Evolutionary conservation across 2,888 invertebrate genomes (phyloP).

Genomic region (Polyommatus iphigenia): DNA sequence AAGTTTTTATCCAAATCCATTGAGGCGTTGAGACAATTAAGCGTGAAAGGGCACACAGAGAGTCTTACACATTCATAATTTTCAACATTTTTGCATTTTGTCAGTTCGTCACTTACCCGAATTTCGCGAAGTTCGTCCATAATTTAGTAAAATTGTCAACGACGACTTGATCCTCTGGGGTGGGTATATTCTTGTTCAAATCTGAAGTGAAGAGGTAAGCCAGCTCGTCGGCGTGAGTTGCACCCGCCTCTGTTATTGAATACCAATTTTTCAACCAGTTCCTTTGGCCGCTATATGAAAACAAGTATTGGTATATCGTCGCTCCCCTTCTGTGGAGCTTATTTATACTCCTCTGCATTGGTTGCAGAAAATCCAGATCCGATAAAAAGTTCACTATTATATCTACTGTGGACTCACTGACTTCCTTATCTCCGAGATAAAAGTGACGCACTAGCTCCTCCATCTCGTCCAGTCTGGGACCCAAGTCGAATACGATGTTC

Average conservation of each 20-base stretch:
- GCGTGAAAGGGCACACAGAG: too few relatives aligned
- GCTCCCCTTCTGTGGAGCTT: conserved; percentile 43
- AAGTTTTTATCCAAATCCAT: too few relatives aligned
- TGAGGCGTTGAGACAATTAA: too few relatives aligned
- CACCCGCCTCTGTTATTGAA: neutral
- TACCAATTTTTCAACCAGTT: conserved; percentile 32
- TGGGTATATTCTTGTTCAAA: conserved; percentile 36
- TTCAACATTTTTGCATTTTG: neutral
- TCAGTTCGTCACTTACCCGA: conserved; percentile 33
- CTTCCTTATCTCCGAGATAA: conserved; percentile 51
- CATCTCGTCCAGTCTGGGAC: conserved; percentile 43
- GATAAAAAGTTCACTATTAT: conserved; percentile 39
- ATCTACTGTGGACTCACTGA: conserved; percentile 39
- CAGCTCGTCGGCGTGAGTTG: conserved; percentile 31
- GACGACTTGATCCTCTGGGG: conserved; percentile 48
- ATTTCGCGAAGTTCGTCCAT: conserved; percentile 49
- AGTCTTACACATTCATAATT: too few relatives aligned
- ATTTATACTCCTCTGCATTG: conserved; percentile 39
- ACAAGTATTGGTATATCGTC: conserved; percentile 45
- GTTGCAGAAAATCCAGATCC: conserved; percentile 46
- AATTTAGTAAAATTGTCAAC: conserved; percentile 48
- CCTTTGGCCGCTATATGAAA: conserved; percentile 44
- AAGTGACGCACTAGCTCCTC: conserved; percentile 46
- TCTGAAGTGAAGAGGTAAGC: conserved; percentile 29
- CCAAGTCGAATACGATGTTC: conserved; percentile 35